Percentiles rank a stretch among this genome's conserved stretches.
phyloP scores from a whole-genome alignment of 2,888 invertebrate genomes.

The Ryuthela nishihirai region DNA sequence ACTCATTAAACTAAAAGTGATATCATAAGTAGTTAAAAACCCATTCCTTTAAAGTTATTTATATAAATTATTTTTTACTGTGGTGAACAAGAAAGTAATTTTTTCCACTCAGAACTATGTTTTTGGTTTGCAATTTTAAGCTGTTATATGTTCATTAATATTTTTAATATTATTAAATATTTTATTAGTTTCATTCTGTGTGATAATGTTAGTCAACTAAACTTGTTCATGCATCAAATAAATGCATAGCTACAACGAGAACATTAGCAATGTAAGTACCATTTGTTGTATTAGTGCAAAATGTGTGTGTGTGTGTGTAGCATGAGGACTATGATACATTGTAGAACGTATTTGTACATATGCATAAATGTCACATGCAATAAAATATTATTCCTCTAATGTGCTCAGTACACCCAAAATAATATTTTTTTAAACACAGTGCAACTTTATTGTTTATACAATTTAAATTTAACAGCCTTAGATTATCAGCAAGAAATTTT shows the following conservation, averaged over 20 bases:
- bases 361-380: conserved; percentile 31
- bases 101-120: no score
- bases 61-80: no score
- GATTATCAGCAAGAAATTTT: no score
- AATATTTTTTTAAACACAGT: conserved; percentile 27
- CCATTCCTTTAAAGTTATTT: no score
- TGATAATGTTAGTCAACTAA: background rate
- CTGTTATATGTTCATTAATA: conserved; percentile 7
- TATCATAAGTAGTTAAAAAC: no score
- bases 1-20: no score
- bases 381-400: conserved; percentile 28
- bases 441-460: no score
- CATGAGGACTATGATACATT: conserved; percentile 2
- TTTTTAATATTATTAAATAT: conserved; percentile 3
- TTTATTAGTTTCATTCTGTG: conserved; percentile 1
- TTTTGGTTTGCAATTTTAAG: no score
- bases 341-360: conserved; percentile 20
- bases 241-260: conserved; percentile 38
- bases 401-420: conserved; percentile 25
- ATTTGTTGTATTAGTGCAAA: conserved; percentile 24
- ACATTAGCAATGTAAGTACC: conserved; percentile 36
- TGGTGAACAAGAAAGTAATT: no score
- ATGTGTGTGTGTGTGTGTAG: conserved; percentile 32
- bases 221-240: conserved; percentile 22
- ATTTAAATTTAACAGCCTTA: no score